A percentile compares a stretch with the other conserved stretches of the same genome.
Conservation (phyloP, 2,888 invertebrate genomes). For the Lycophotia porphyrea region DNA sequence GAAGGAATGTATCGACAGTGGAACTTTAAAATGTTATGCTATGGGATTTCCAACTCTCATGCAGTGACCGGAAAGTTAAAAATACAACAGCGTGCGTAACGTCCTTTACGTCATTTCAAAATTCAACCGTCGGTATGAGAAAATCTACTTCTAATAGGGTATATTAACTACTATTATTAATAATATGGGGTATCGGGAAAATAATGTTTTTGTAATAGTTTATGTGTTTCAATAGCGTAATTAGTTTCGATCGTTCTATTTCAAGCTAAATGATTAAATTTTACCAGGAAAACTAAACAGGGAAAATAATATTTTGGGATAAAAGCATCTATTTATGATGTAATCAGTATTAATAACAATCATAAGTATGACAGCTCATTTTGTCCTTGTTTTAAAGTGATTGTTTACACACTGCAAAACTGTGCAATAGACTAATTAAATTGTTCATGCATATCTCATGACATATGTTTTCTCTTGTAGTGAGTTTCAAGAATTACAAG, state of each 20-base stretch:
- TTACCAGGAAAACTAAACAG: background rate
- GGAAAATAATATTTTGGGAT: conserved; percentile 1
- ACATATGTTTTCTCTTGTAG: background rate
- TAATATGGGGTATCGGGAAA: background rate
- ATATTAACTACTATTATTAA: conserved; percentile 2
- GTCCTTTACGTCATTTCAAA: background rate
- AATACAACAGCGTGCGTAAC: background rate
- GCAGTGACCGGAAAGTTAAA: background rate
- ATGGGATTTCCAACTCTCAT: background rate
- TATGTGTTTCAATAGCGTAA: background rate
- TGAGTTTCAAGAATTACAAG: background rate
- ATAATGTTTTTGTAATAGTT: background rate
- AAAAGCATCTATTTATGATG: conserved; percentile 27
- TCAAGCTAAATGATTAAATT: background rate
- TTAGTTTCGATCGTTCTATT: background rate
- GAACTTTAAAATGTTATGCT: background rate
- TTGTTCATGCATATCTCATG: conserved; percentile 4
- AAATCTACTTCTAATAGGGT: conserved; percentile 50
- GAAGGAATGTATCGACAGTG: conserved; percentile 23
- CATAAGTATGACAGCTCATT: background rate
- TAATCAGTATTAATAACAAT: background rate
- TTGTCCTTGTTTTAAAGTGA: conserved; percentile 7
- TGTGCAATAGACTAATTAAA: background rate
- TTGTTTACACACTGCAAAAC: background rate
- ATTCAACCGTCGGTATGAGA: conserved; percentile 11